A percentile compares a stretch with the other conserved stretches of the same genome.
These are phyloP conservation scores for Typhlichthys eigenmanni DNA, from an alignment of 2,797 vertebrate genomes.

Conservation along the genomic window DNA sequence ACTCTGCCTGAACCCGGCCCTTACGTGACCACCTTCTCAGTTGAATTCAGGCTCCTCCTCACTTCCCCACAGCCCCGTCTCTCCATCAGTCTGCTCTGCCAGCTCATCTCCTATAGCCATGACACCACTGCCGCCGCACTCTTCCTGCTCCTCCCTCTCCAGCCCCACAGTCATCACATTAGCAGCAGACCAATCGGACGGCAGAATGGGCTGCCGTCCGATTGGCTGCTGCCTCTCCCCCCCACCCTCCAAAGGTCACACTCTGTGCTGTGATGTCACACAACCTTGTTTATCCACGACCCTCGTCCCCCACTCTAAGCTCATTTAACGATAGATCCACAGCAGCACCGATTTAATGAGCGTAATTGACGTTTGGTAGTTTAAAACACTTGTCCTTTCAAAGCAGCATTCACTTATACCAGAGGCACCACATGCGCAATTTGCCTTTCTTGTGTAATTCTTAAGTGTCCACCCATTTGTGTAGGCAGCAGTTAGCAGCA, in stretches of 20 bases:
- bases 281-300: conserved; percentile 28
- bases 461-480: neutral
- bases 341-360: too few relatives aligned
- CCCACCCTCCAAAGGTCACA: conserved; percentile 23
- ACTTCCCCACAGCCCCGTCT: conserved; percentile 19
- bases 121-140: conserved; percentile 48
- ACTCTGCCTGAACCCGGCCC: conserved; percentile 74
- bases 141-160: conserved; percentile 18
- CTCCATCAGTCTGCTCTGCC: conserved; percentile 35
- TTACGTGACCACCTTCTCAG: conserved; percentile 72
- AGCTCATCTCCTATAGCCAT: conserved; percentile 29
- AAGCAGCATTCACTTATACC: neutral
- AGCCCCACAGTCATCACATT: neutral
- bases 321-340: too few relatives aligned
- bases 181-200: too few relatives aligned
- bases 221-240: conserved; percentile 18
- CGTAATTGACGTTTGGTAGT: neutral
- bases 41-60: conserved; percentile 68
- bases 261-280: conserved; percentile 39
- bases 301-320: conserved; percentile 6
- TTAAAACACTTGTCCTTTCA: neutral
- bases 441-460: neutral
- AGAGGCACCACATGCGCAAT: neutral
- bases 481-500: neutral
- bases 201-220: neutral